These are phyloP conservation scores for Scaptomyza tumidula DNA, from an alignment of 2,888 invertebrate species.

Conservation along the genomic window DNA sequence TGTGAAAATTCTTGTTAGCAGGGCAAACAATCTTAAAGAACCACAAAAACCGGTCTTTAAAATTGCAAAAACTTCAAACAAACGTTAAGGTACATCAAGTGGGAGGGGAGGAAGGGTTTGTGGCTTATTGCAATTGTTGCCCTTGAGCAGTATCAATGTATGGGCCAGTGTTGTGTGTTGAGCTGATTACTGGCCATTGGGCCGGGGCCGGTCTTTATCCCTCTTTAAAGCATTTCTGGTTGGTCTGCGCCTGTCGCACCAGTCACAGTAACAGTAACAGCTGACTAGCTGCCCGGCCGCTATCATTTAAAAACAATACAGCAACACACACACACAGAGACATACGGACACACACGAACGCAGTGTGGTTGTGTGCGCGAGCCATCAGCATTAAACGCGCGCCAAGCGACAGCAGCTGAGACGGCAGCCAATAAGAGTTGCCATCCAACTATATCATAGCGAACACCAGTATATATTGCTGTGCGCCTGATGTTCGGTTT, in stretches of 20 bases:
- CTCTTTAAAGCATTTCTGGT: constrained; percentile 80
- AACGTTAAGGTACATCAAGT: no score
- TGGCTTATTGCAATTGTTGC: constrained; percentile 9
- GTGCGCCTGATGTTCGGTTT: constrained; percentile 82
- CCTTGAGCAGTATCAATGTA: constrained; percentile 14
- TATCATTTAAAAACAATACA: constrained; percentile 74
- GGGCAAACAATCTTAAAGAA: neutral
- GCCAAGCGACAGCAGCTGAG: constrained; percentile 67
- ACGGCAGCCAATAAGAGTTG: constrained; percentile 83
- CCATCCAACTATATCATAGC: constrained; percentile 83
- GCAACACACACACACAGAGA: constrained; percentile 6
- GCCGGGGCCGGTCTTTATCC: constrained; percentile 71
- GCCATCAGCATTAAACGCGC: constrained; percentile 51
- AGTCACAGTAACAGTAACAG: constrained; percentile 76
- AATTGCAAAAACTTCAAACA: neutral
- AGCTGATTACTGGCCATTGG: constrained; percentile 68
- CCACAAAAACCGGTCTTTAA: neutral
- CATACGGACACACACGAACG: constrained; percentile 3
- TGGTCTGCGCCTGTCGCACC: constrained; percentile 79
- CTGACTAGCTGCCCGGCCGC: constrained; percentile 69
- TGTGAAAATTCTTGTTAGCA: neutral
- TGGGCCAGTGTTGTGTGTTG: constrained; percentile 46
- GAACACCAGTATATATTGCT: constrained; percentile 61
- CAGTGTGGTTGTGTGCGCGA: constrained; percentile 45
- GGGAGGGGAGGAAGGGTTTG: neutral